Evolutionary conservation across 2,113 vertebrate species (phyloP).

Genomic region (Copsychus sechellarum): DNA sequence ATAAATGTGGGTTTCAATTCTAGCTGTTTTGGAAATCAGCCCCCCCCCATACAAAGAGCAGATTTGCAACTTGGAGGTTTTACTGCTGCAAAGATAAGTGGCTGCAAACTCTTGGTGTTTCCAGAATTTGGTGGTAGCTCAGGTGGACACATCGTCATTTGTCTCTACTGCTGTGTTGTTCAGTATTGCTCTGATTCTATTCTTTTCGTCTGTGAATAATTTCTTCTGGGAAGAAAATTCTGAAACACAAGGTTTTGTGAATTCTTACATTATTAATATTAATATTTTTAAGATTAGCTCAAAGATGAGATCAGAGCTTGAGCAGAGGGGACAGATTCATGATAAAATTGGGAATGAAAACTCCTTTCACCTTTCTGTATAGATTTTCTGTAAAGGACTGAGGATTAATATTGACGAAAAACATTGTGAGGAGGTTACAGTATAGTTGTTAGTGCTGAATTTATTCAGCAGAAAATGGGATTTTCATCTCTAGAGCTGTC

Average conservation of each 20-base stretch:
- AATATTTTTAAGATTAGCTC: neutral
- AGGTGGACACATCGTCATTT: neutral
- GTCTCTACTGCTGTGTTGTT: neutral
- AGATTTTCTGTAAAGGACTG: neutral
- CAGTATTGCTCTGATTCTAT: neutral
- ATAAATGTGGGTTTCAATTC: neutral
- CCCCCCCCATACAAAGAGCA: neutral
- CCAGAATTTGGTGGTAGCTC: neutral
- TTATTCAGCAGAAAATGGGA: neutral
- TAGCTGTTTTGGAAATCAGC: neutral
- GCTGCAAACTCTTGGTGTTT: neutral
- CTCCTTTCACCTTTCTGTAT: neutral
- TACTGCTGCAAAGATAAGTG: neutral
- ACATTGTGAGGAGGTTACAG: neutral
- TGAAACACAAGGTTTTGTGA: neutral
- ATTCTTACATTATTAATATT: neutral
- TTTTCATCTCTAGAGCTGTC: neutral
- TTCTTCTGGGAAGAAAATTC: neutral
- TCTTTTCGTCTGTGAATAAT: neutral
- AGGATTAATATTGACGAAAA: neutral
- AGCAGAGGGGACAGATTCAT: neutral
- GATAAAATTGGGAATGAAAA: neutral
- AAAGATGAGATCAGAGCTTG: neutral
- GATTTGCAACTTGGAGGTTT: neutral
- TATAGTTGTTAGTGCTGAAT: neutral